These are phyloP conservation scores for Oegoconia quadripuncta DNA, from an alignment of 2,888 invertebrate species.

Conservation along the genomic window DNA sequence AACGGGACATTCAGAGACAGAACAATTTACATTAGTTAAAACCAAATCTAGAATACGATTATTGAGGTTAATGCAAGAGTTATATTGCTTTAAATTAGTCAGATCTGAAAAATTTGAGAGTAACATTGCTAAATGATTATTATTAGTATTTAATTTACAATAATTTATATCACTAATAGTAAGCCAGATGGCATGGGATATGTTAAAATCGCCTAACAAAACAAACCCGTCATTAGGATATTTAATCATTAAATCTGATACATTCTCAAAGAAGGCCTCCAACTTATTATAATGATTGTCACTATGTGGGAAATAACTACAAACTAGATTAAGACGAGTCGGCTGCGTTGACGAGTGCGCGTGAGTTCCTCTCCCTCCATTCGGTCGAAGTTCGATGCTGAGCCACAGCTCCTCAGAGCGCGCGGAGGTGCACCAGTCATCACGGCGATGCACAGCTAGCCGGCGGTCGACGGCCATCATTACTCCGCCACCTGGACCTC, in stretches of 20 bases:
- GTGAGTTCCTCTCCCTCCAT: too few relatives aligned
- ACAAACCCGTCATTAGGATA: neutral
- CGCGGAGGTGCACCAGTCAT: too few relatives aligned
- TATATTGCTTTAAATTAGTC: constrained; percentile 8
- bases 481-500: constrained; percentile 7
- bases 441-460: neutral
- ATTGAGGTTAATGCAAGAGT: constrained; percentile 1
- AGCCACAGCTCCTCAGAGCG: neutral
- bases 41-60: constrained; percentile 9
- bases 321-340: neutral
- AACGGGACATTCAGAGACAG: neutral
- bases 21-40: constrained; percentile 5
- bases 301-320: neutral
- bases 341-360: neutral
- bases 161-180: too few relatives aligned
- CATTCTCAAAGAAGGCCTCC: neutral
- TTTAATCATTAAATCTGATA: neutral
- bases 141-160: neutral
- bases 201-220: constrained; percentile 1
- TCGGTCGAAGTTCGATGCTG: too few relatives aligned
- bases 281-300: neutral
- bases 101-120: constrained; percentile 6
- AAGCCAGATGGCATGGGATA: constrained; percentile 4
- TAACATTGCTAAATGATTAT: neutral
- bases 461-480: neutral